Evolutionary conservation across 2,888 invertebrate species (phyloP).

Genomic region (Hecatera dysodea): DNA sequence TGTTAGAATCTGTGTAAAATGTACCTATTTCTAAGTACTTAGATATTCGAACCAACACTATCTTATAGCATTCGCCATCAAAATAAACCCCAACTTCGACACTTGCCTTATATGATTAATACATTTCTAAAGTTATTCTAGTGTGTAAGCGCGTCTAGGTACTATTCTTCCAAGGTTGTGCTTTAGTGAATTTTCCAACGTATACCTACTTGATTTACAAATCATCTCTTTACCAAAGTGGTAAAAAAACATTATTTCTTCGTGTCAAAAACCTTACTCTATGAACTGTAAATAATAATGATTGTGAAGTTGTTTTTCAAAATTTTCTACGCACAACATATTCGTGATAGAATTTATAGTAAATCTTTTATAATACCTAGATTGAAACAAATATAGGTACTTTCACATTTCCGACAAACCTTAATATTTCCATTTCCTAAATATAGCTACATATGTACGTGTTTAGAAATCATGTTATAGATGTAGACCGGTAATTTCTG

Average conservation of each 20-base stretch:
- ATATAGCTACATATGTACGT: slow-evolving; percentile 42
- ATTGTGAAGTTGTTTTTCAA: slow-evolving; percentile 76
- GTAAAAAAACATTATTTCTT: slow-evolving; percentile 72
- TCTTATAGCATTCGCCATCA: slow-evolving; percentile 76
- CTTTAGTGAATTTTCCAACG: slow-evolving; percentile 88
- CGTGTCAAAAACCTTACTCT: slow-evolving; percentile 74
- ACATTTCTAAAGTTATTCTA: slow-evolving; percentile 86
- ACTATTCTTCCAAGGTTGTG: slow-evolving; percentile 91
- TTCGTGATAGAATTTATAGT: slow-evolving; percentile 82
- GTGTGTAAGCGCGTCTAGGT: slow-evolving; percentile 88
- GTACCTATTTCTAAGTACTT: slow-evolving; percentile 61
- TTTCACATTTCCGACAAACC: slow-evolving; percentile 71
- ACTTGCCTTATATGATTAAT: slow-evolving; percentile 89
- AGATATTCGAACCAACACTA: slow-evolving; percentile 65
- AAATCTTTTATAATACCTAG: slow-evolving; percentile 75
- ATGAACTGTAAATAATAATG: slow-evolving; percentile 81
- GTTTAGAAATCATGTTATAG: slow-evolving; percentile 60
- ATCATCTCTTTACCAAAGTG: slow-evolving; percentile 73
- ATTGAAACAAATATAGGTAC: slow-evolving; percentile 64
- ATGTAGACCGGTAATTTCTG: slow-evolving; percentile 50
- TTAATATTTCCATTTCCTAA: slow-evolving; percentile 58
- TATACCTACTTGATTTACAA: slow-evolving; percentile 77
- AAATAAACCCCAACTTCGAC: slow-evolving; percentile 87
- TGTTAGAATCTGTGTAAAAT: slow-evolving; percentile 55
- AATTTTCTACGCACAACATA: slow-evolving; percentile 88